Base-by-base conservation (phyloP, 2,888 invertebrate genomes). In the Disparrhopalites patrizii region DNA sequence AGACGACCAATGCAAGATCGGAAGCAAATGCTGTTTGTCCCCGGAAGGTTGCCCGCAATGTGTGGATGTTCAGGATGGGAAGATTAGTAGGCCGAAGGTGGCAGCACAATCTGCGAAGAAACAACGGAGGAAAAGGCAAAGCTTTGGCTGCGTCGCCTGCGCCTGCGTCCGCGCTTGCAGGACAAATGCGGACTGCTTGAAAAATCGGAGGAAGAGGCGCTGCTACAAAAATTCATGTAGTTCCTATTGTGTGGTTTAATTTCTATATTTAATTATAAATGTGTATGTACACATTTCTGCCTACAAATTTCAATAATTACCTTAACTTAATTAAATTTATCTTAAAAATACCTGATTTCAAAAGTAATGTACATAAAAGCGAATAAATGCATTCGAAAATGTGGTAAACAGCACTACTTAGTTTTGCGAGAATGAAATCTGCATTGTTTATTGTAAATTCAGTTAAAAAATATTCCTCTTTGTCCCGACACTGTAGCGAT, bases 91-190 rank as follows among this genome's bases (percentile, higher is more conserved):
- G n/a, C 38, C 38, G 5, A 43, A 58, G 25, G 18, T 30, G 18
- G 28, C 13, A 23, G 5, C 18, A 1, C 18, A 15, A 43, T 47
- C 25, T 47, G 20, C 40, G 27, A 56, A 36, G 25, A 40, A 40
- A 10, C 58, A 58, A 43, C 3, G 58, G 15, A 20, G 58, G n/a
- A 43, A 43, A 27, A 40, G 58, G n/a, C 58, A 58, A 13, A 30
- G 30, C n/a, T 58, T 38, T 20, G 58, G 58, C 20, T 58, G 58
- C 30, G 58, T 58, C 18, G 3, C 43, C n/a, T 58, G 58, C 20
- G 25, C 43, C 2, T 58, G 43, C 30, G 20, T 43, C 13, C 27
- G 30, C 1, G 20, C 40, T 18, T 58, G 58, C 43, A 25, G 43
- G 30, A 18, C 43, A 3, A 23, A 58, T 30, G 1, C 1, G 1